A percentile compares a stretch with the other conserved stretches of the same genome.
Evolutionary conservation across 37 sponge, comb jelly and placozoan species (phyloP).

Genomic region (Aplysina aerophoba): DNA sequence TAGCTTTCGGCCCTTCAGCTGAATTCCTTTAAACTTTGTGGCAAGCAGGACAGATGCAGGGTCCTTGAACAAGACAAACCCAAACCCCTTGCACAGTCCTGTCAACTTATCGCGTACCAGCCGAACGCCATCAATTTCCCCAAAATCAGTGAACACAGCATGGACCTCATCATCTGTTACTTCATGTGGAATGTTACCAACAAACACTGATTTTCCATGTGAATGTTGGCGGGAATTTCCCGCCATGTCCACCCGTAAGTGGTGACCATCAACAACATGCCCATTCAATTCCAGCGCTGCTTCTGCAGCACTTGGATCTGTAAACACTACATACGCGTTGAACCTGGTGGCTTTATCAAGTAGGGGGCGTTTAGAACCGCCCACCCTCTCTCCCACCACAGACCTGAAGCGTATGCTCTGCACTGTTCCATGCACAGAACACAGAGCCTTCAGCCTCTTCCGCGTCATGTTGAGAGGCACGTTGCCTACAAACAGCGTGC

Average conservation of each 20-base stretch:
- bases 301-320: conserved; percentile 32
- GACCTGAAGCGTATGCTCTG: conserved; percentile 75
- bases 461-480: conserved; percentile 47
- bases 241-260: conserved; percentile 71
- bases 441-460: conserved; percentile 59
- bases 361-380: conserved; percentile 8
- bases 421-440: conserved; percentile 58
- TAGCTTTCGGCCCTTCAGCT: conserved; percentile 62
- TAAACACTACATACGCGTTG: conserved; percentile 77
- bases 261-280: conserved; percentile 40
- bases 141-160: conserved; percentile 57
- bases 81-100: conserved; percentile 88
- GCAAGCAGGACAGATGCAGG: conserved; percentile 78
- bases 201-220: conserved; percentile 64
- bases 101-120: conserved; percentile 68
- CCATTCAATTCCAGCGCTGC: conserved; percentile 60
- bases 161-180: conserved; percentile 69
- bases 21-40: conserved; percentile 49
- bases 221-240: conserved; percentile 33
- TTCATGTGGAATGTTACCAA: conserved; percentile 81
- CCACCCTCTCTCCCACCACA: conserved; percentile 36
- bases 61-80: conserved; percentile 76
- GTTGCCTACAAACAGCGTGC: conserved; percentile 84
- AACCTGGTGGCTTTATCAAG: conserved; percentile 43
- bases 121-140: conserved; percentile 74